phyloP scores from a whole-genome alignment of 2,888 invertebrate genomes.

The Tetrapedia diversipes region DNA sequence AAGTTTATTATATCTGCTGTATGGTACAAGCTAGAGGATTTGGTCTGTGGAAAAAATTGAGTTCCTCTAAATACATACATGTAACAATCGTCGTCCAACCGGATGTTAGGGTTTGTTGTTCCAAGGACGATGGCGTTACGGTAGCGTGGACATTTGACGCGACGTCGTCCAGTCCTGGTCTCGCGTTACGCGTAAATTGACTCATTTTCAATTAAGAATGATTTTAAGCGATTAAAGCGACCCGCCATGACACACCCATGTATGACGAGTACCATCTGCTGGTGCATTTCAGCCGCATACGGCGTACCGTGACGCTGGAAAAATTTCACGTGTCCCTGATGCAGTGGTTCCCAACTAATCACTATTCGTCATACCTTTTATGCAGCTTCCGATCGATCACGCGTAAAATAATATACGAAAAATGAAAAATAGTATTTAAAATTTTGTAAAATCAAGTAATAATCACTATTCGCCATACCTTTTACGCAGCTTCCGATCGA shows the following conservation, averaged over 20 bases:
- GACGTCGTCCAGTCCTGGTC: constrained; percentile 29
- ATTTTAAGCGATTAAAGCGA: constrained; percentile 65
- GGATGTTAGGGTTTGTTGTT: constrained; percentile 39
- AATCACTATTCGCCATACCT: too few relatives aligned
- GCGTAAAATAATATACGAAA: too few relatives aligned
- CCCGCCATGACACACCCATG: constrained; percentile 58
- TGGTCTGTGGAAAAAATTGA: neutral
- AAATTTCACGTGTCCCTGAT: constrained; percentile 48
- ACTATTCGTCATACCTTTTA: too few relatives aligned
- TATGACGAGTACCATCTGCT: constrained; percentile 66
- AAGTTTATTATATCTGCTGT: neutral
- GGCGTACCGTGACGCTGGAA: constrained; percentile 55
- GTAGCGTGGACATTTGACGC: neutral
- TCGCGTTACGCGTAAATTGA: constrained; percentile 66
- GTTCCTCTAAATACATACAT: neutral
- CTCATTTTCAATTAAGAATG: constrained; percentile 71
- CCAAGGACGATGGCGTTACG: constrained; percentile 36
- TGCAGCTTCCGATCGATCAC: too few relatives aligned
- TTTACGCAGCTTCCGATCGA: too few relatives aligned
- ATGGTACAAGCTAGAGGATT: neutral
- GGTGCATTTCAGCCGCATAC: constrained; percentile 51
- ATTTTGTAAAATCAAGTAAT: too few relatives aligned
- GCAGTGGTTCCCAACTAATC: constrained; percentile 39
- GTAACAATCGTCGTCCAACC: constrained; percentile 3
- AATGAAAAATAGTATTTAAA: too few relatives aligned